Base-by-base conservation (phyloP, 1,140 invertebrate genomes). In the Parasteatoda tepidariorum region DNA sequence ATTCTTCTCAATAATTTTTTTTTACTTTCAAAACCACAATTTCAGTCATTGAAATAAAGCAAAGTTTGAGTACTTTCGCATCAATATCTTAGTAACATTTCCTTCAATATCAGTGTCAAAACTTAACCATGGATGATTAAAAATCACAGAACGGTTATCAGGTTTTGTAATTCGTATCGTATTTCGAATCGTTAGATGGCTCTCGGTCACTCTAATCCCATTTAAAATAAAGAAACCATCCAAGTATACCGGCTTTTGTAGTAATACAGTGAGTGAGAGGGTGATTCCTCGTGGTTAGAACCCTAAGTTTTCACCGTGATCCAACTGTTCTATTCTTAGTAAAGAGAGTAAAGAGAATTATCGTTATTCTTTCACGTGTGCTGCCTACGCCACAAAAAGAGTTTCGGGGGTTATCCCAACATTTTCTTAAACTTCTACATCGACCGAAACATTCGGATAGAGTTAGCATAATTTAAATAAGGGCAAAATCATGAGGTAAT, bases 321-420 rank as follows among this genome's bases (percentile, higher is more conserved):
- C 73, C 31, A 18, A 2, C 9, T 55, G 28, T 38, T 61, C 73
- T 55, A 75, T 75, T 75, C 59, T 75, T 75, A 57, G 73, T 33
- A 62, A 30, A 38, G 28, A 59, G 22, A 48, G 28, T n/a, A 11
- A 33, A 59, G 22, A 48, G 28, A 31, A 11, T 59, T n/a, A 48
- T 70, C 67, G 67, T 48, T 4, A 9, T 30, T 34, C 41, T 62
- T 62, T 62, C 59, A 34, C 31, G 22, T 6, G 11, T 6, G 11
- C 73, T 75, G 73, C 73, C 73, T 75, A 75, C 73, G 57, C 73
- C 73, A 41, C 18, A 55, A n/a, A 22, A 30, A 26, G 7, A 28
- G 13, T 0, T 28, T 54, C 15, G 67, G 28, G 70, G 70, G 30
- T 0, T 11, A 15, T 73, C n/a, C n/a, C 7, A n/a, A 73, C 7